A percentile compares a stretch with the other conserved stretches of the same genome.
Evolutionary conservation across 2,113 vertebrate species (phyloP).

Genomic region (Eptesicus fuscus): DNA sequence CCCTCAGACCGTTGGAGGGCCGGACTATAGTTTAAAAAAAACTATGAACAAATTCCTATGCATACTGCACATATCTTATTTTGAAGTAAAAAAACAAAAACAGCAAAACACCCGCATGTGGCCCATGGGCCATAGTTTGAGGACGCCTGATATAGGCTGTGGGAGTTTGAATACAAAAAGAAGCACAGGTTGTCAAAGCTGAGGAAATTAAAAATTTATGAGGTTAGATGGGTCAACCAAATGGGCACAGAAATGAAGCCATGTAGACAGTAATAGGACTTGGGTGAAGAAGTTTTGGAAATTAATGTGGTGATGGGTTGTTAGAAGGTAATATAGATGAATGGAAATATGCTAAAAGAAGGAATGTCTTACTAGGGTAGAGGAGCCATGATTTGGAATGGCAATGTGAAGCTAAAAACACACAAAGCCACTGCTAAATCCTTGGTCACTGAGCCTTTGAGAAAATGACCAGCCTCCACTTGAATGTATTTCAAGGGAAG

Average conservation of each 20-base stretch:
- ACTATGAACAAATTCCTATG: too few species aligned
- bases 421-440: not conserved
- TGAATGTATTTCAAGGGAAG: not conserved
- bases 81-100: too few species aligned
- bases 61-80: too few species aligned
- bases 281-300: not conserved
- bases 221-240: not conserved
- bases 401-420: not conserved
- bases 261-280: not conserved
- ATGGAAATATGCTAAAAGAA: not conserved
- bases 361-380: not conserved
- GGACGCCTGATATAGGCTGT: not conserved
- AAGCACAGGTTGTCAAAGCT: not conserved
- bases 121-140: too few species aligned
- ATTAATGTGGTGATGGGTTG: not conserved
- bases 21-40: too few species aligned
- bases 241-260: not conserved
- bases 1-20: too few species aligned
- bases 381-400: not conserved
- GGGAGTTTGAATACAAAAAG: not conserved
- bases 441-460: not conserved
- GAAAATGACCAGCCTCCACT: not conserved
- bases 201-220: not conserved
- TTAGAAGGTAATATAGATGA: not conserved
- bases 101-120: too few species aligned